Evolutionary conservation across 2,113 vertebrate genomes (phyloP), one percentile per base, ranked within the genome.

Genomic region (Corythoichthys haematopterus): DNA sequence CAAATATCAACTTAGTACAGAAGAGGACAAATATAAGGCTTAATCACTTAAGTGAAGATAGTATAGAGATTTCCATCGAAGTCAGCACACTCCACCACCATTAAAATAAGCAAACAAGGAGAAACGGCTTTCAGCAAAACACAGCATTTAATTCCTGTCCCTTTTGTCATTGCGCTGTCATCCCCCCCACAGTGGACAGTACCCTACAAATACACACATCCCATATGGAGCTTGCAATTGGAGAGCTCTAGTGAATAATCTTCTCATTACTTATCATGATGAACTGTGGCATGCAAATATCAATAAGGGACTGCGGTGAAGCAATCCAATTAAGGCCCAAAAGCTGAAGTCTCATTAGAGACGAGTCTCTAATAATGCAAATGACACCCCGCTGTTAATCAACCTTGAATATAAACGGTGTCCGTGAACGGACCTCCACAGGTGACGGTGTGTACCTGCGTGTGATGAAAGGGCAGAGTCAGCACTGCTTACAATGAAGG

Each of bases 191-290:
- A 60, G 57, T 67, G 81, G 83, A 87, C 86, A 85, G 66, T 66
- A 55, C 71, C 74, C 69, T 60, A 80, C 74, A 51, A 36, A 57
- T 33, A 35, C 33, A 36, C 3, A 48, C 74, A 75, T 81, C 82
- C 86, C 84, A 87, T 85, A 89, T 90, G 88, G 89, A 89, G 84
- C 83, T 82, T 71, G 81, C 79, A 80, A 85, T 88, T 89, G 87
- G 88, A 88, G 77, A 82, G 83, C 89, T 81, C 85, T 71, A 84
- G 86, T 88, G 88, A 88, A 91, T 92, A 91, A 91, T 90, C 90
- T 82, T 87, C 90, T 91, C 88, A 90, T 91, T 92, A 91, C 89
- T 91, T 91, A 90, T 88, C 88, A 86, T 92, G 90, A 93, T 92
- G 90, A 91, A 92, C 87, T 89, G 74, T 89, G 87, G 85, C 89